Evolutionary conservation across 1,140 invertebrate species (phyloP), one percentile per base, ranked within the genome.

Genomic region (Idris sp.): DNA sequence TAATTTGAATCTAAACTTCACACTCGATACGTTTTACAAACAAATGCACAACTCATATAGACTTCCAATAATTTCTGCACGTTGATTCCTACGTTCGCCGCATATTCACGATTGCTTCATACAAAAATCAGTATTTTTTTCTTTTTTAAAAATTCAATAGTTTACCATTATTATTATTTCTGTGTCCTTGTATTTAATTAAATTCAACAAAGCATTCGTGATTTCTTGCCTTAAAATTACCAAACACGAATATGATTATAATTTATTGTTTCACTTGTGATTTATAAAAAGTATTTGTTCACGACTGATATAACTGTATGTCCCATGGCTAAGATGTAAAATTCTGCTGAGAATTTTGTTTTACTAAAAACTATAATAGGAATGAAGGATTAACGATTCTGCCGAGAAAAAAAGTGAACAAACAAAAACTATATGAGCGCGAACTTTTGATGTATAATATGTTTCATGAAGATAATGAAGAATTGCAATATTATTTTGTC

Each of bases 371-470:
- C n/a, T n/a, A 30, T 58, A 30, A 49, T 7, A 43, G 11, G 35
- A 46, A 48, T 59, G 25, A 67, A 10, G 53, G 25, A 54, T 53
- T n/a, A n/a, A n/a, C 22, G 54, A 48, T 54, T 48, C 22, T 48
- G 43, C 58, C 35, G 26, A 41, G 25, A 61, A 59, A 46, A 35
- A 53, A 30, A 16, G 1, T 18, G 10, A 44, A n/a, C n/a, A 22
- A 22, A 22, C 19, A 22, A 22, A 22, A 22, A 4, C 6, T 26
- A 35, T 53, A 82, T 51, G 82, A 84, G 82, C 81, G 73, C 82
- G 79, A 78, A 61, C 74, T 79, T 73, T 59, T 65, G 77, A 77
- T 76, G 64, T 81, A 81, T 67, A 81, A 76, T 49, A 61, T 61
- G 54, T 61, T 53, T 30, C 59, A 25, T 54, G 56, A 71, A 61